These are phyloP conservation scores for Coracias cyanogaster DNA, from an alignment of 2,797 vertebrate species.

Conservation along the genomic window DNA sequence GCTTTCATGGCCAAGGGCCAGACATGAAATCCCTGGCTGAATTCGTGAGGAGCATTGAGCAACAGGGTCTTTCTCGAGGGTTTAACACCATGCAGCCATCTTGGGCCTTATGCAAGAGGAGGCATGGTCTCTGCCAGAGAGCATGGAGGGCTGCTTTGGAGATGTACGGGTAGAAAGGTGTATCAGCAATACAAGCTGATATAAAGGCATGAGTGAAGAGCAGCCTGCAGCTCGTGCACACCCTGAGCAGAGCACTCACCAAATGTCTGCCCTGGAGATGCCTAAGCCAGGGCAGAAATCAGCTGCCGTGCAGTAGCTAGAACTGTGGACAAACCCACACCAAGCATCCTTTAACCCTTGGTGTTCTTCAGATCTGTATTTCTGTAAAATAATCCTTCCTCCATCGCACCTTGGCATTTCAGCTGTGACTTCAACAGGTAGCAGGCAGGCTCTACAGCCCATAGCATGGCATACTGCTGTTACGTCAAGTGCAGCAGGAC, in stretches of 20 bases:
- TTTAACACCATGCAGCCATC: not conserved
- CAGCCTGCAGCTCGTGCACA: accelerated
- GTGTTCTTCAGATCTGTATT: not conserved
- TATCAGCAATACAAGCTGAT: too few species aligned
- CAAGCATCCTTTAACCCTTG: not conserved
- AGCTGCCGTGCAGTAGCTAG: not conserved
- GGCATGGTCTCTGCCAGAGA: not conserved
- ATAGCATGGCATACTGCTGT: accelerated
- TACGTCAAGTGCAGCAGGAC: not conserved
- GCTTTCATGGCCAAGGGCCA: not conserved
- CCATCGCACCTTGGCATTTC: not conserved
- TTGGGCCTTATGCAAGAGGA: not conserved
- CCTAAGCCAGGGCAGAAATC: not conserved
- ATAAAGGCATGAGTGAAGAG: too few species aligned
- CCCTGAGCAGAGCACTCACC: not conserved
- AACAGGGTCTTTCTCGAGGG: not conserved
- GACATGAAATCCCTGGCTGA: not conserved
- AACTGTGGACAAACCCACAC: not conserved
- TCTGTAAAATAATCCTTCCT: not conserved
- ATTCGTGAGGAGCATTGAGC: not conserved
- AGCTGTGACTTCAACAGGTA: not conserved
- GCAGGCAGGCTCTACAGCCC: not conserved
- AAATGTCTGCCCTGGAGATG: too few species aligned
- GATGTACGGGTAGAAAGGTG: not conserved
- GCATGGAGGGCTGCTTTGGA: not conserved